Percentiles rank a stretch among this genome's conserved stretches.
Evolutionary conservation across 1,140 invertebrate genomes (phyloP).

Genomic region (Zophobas morio): DNA sequence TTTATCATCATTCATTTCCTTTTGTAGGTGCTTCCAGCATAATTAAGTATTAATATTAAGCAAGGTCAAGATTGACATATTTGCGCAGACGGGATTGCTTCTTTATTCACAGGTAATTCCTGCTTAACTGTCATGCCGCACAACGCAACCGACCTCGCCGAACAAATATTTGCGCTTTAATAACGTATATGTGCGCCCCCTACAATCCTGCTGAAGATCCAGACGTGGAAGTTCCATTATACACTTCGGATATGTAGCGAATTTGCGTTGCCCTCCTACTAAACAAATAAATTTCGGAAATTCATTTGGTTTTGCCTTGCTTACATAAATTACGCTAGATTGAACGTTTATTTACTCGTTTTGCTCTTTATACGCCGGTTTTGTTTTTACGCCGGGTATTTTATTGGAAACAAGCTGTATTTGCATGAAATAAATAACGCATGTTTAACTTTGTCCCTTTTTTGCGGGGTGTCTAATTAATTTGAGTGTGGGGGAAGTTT

Average conservation of each 20-base stretch:
- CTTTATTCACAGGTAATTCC: constrained; percentile 60
- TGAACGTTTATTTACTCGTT: constrained; percentile 34
- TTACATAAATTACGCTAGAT: constrained; percentile 37
- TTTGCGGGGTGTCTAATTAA: neutral
- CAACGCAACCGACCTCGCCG: neutral
- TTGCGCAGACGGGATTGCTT: constrained; percentile 25
- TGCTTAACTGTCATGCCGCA: constrained; percentile 4
- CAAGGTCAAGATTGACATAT: too few species aligned
- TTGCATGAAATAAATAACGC: constrained; percentile 3
- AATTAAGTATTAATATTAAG: too few species aligned
- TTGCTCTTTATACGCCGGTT: constrained; percentile 20
- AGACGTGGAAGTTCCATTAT: neutral
- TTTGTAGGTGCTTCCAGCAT: too few species aligned
- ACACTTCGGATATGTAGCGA: neutral
- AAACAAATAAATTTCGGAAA: constrained; percentile 32
- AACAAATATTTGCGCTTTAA: constrained; percentile 34
- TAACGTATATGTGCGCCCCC: constrained; percentile 21
- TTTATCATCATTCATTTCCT: too few species aligned
- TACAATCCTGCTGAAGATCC: constrained; percentile 21
- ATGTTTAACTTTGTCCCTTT: constrained; percentile 11
- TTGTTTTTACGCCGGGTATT: constrained; percentile 18
- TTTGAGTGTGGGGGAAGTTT: too few species aligned
- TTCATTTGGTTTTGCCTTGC: constrained; percentile 11
- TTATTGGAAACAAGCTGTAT: constrained; percentile 19
- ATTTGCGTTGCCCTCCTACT: neutral